These are phyloP conservation scores for Lamellibrachia luymesi DNA, from an alignment of 1,140 invertebrate genomes.

Conservation along the genomic window DNA sequence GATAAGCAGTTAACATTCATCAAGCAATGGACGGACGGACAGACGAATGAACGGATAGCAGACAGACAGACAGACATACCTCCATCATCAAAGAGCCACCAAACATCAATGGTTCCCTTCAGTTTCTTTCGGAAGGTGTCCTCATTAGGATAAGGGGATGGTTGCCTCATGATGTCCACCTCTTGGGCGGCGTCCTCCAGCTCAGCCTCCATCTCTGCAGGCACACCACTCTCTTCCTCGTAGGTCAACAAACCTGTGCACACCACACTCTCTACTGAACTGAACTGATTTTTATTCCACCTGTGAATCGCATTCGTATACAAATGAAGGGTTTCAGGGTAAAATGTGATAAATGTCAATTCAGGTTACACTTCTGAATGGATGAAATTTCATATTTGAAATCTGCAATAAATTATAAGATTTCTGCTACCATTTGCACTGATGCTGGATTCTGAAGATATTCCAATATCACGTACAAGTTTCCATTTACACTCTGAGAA, in stretches of 20 bases:
- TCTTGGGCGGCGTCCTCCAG: constrained; percentile 18
- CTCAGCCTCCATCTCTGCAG: constrained; percentile 19
- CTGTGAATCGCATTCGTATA: not conserved
- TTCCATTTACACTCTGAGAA: too few relatives aligned
- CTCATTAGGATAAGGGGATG: constrained; percentile 36
- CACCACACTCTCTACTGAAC: not conserved
- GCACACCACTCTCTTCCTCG: not conserved
- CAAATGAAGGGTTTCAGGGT: too few relatives aligned
- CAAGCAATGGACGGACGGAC: not conserved
- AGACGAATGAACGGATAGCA: not conserved
- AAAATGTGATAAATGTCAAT: too few relatives aligned
- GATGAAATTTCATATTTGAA: too few relatives aligned
- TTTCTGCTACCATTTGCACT: too few relatives aligned
- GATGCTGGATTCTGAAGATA: too few relatives aligned
- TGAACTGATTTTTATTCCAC: not conserved
- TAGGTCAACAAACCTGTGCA: not conserved
- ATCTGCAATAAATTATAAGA: too few relatives aligned
- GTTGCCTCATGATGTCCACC: not conserved
- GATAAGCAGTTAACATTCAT: too few relatives aligned
- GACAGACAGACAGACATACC: constrained; percentile 42
- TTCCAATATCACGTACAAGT: too few relatives aligned
- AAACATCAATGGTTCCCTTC: constrained; percentile 83
- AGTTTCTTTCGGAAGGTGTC: constrained; percentile 66
- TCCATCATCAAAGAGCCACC: constrained; percentile 96
- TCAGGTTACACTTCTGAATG: too few relatives aligned